Evolutionary conservation across 2,888 invertebrate species (phyloP).

Genomic region (Andrena bucephala): DNA sequence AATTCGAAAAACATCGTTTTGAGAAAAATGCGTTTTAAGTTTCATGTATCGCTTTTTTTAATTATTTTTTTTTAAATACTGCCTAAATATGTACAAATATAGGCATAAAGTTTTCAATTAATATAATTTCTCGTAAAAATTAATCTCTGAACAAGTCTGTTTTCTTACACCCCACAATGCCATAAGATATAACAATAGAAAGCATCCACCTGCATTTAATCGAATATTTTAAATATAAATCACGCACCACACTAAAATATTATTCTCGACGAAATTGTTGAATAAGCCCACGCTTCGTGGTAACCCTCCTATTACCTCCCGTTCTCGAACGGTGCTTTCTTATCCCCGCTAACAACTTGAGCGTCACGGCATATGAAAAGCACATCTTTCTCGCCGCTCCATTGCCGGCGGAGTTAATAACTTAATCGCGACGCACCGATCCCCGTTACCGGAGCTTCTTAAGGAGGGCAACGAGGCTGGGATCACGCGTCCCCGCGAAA

Average conservation of each 20-base stretch:
- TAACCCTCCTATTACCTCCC: not conserved
- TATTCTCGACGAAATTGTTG: not conserved
- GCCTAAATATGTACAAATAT: too few relatives aligned
- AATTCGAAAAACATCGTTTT: too few relatives aligned
- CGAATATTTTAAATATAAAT: not conserved
- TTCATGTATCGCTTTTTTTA: too few relatives aligned
- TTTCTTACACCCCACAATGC: too few relatives aligned
- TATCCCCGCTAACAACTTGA: constrained; percentile 2
- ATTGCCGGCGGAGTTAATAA: constrained; percentile 53
- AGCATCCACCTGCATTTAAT: too few relatives aligned
- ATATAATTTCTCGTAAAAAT: too few relatives aligned
- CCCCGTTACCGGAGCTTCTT: constrained; percentile 57
- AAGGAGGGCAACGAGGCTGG: constrained; percentile 57
- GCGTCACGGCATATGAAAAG: constrained; percentile 32
- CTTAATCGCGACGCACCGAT: constrained; percentile 49
- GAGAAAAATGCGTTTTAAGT: too few relatives aligned
- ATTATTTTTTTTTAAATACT: too few relatives aligned
- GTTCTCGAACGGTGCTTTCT: not conserved
- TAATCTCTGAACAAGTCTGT: too few relatives aligned
- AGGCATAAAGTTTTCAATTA: too few relatives aligned
- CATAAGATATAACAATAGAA: too few relatives aligned
- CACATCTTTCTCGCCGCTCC: constrained; percentile 24
- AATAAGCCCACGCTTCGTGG: not conserved
- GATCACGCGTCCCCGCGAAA: constrained; percentile 66
- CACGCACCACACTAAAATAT: not conserved